phyloP scores from a whole-genome alignment of 2,888 invertebrate genomes.

The Actias luna region DNA sequence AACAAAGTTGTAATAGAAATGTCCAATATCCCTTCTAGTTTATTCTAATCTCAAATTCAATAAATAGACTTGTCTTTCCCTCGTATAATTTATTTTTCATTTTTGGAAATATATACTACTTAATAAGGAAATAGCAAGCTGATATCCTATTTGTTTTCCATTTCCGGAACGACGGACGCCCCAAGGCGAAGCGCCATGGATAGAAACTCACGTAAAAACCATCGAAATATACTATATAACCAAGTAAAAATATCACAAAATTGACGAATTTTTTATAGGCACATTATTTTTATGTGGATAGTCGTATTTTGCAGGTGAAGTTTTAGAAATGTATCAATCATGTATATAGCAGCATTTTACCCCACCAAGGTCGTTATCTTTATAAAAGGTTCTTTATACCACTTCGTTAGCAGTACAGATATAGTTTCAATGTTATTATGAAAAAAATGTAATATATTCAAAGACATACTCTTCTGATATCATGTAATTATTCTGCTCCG shows the following conservation, averaged over 20 bases:
- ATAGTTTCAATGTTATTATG: neutral
- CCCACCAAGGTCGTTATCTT: too few species aligned
- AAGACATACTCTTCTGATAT: neutral
- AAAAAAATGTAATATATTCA: neutral
- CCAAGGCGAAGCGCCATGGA: neutral
- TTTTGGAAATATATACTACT: neutral
- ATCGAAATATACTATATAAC: too few species aligned
- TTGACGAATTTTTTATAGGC: neutral
- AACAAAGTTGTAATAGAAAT: too few species aligned
- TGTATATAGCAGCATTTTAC: too few species aligned
- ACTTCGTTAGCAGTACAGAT: neutral
- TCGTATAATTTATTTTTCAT: neutral
- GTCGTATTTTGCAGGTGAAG: too few species aligned
- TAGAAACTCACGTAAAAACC: neutral
- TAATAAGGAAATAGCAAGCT: slow-evolving; percentile 10
- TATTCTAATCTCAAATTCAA: neutral
- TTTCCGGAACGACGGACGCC: slow-evolving; percentile 7
- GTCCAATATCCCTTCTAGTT: too few species aligned
- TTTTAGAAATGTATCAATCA: too few species aligned
- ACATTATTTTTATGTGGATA: too few species aligned
- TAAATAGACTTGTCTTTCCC: neutral
- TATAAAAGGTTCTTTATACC: too few species aligned
- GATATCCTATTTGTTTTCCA: slow-evolving; percentile 7
- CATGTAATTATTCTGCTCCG: neutral
- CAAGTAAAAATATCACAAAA: neutral